Percentiles rank a stretch among this genome's conserved stretches.
These are phyloP conservation scores for Sarcophaga peregrina DNA, from an alignment of 1,140 invertebrate species.

Conservation along the genomic window DNA sequence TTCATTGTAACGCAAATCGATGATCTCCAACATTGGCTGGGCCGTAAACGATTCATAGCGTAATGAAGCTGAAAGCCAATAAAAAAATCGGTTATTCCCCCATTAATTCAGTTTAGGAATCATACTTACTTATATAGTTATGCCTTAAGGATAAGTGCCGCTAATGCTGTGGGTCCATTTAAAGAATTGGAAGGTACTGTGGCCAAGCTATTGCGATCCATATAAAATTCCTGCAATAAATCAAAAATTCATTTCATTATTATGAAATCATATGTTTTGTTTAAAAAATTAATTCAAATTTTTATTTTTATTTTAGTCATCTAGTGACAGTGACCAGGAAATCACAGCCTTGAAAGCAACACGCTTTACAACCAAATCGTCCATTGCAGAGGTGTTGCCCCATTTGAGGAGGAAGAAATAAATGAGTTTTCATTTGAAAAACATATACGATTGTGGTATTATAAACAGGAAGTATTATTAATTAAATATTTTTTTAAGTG, in stretches of 20 bases:
- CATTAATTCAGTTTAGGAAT: slow-evolving; percentile 6
- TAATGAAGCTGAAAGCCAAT: slow-evolving; percentile 71
- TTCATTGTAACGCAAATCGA: slow-evolving; percentile 83
- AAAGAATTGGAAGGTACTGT: slow-evolving; percentile 80
- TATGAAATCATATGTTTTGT: no score
- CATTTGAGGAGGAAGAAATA: slow-evolving; percentile 29
- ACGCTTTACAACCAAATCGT: not conserved
- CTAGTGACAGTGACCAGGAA: not conserved
- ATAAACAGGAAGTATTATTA: no score
- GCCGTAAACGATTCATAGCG: slow-evolving; percentile 75
- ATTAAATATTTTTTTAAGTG: no score
- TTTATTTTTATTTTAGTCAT: slow-evolving; percentile 19
- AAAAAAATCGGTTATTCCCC: slow-evolving; percentile 16
- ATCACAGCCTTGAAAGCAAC: not conserved
- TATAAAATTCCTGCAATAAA: slow-evolving; percentile 76
- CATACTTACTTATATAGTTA: slow-evolving; percentile 82
- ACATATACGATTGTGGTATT: no score
- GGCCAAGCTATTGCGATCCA: slow-evolving; percentile 82
- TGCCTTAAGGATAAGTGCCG: slow-evolving; percentile 77
- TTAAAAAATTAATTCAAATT: no score
- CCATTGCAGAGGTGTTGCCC: not conserved
- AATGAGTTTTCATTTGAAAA: not conserved
- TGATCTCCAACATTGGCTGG: slow-evolving; percentile 74
- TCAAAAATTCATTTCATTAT: not conserved
- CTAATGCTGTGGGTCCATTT: slow-evolving; percentile 79